Percentiles rank a stretch among this genome's conserved stretches.
Evolutionary conservation across 2,113 vertebrate species (phyloP).

Genomic region (Emydocephalus ijimae): DNA sequence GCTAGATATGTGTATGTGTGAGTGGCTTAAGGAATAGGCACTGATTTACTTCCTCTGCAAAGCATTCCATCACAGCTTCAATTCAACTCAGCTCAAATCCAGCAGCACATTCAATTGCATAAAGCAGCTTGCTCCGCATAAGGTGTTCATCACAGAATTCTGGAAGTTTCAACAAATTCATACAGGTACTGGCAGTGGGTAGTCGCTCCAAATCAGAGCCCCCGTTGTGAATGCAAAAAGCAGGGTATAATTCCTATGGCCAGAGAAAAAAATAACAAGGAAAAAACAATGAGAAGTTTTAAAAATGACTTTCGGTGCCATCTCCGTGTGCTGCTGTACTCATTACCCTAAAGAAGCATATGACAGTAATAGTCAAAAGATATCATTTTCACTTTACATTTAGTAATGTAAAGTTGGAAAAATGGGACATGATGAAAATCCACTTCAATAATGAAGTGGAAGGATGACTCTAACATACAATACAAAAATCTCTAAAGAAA

Average conservation of each 20-base stretch:
- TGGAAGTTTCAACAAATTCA: conserved; percentile 98
- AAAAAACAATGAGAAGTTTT: background rate
- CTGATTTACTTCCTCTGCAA: conserved; percentile 45
- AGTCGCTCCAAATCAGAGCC: conserved; percentile 91
- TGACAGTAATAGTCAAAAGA: background rate
- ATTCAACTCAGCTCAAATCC: conserved; percentile 88
- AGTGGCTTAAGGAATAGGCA: conserved; percentile 61
- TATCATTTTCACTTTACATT: background rate
- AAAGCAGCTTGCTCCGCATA: conserved; percentile 94
- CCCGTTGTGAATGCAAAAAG: conserved; percentile 97
- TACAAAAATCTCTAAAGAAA: background rate
- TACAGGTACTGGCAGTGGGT: conserved; percentile 98
- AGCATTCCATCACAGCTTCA: conserved; percentile 17
- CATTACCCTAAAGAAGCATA: background rate
- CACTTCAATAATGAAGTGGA: background rate
- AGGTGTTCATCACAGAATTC: conserved; percentile 91
- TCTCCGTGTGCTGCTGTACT: background rate
- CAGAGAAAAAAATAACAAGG: background rate
- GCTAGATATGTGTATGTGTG: conserved; percentile 46
- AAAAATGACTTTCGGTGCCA: background rate
- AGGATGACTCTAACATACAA: background rate
- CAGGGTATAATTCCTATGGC: conserved; percentile 91
- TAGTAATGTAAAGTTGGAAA: background rate
- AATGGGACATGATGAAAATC: background rate
- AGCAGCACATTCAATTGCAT: conserved; percentile 95